Evolutionary conservation across 2,888 invertebrate species (phyloP).

Genomic region (Mellilla xanthometata): DNA sequence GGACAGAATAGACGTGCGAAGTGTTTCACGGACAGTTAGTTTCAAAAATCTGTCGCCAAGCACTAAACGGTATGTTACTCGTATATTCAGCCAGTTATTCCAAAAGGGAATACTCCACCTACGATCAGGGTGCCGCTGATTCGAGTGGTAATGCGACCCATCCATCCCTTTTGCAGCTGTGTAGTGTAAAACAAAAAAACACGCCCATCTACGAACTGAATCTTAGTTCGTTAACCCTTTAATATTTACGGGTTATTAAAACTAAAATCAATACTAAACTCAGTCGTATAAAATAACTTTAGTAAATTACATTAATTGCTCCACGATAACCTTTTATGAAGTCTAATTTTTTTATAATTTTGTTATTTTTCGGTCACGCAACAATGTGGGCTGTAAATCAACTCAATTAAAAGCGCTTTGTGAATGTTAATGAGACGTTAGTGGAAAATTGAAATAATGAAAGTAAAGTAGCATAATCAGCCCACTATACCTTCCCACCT

Average conservation of each 20-base stretch:
- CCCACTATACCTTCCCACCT: too few relatives aligned
- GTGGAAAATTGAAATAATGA: too few relatives aligned
- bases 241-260: not conserved
- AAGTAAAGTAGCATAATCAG: too few relatives aligned
- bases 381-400: slow-evolving; percentile 8
- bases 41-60: too few relatives aligned
- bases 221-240: not conserved
- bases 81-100: too few relatives aligned
- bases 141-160: too few relatives aligned
- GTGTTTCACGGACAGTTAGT: too few relatives aligned
- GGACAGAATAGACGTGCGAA: too few relatives aligned
- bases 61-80: too few relatives aligned
- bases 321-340: slow-evolving; percentile 1
- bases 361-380: slow-evolving; percentile 9
- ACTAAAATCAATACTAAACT: slow-evolving; percentile 3
- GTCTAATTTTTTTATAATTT: not conserved
- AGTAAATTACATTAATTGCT: slow-evolving; percentile 13
- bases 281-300: slow-evolving; percentile 9
- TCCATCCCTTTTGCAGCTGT: not conserved
- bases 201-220: not conserved
- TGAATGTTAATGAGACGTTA: slow-evolving; percentile 12
- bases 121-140: too few relatives aligned
- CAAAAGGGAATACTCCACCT: too few relatives aligned
- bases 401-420: slow-evolving; percentile 13
- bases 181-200: too few relatives aligned